Percentiles rank a stretch among this genome's conserved stretches.
Conservation (phyloP, 2,888 invertebrate genomes). For the Amiota minor region DNA sequence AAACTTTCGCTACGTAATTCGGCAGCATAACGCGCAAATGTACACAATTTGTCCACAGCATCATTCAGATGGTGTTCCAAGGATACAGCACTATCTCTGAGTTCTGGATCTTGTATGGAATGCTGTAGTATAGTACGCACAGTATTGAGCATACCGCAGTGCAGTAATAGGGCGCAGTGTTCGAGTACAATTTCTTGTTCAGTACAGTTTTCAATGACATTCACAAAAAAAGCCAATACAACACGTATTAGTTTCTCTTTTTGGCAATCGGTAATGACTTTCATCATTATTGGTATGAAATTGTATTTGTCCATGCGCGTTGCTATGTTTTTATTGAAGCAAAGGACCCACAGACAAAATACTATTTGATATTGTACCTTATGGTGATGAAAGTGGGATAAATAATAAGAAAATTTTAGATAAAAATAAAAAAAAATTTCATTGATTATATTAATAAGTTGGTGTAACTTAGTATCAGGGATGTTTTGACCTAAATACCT, state of each 20-base stretch:
- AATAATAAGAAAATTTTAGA: not conserved
- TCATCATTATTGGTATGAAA: slow-evolving; percentile 96
- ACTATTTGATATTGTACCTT: slow-evolving; percentile 96
- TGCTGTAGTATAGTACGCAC: slow-evolving; percentile 92
- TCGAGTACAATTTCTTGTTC: slow-evolving; percentile 92
- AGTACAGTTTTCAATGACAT: slow-evolving; percentile 94
- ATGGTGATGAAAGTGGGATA: too few species aligned
- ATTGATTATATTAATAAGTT: not conserved
- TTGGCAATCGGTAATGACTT: slow-evolving; percentile 95
- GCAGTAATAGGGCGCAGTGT: slow-evolving; percentile 98
- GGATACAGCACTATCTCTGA: slow-evolving; percentile 93
- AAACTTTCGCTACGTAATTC: slow-evolving; percentile 90
- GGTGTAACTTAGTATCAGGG: not conserved
- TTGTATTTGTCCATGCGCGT: slow-evolving; percentile 97
- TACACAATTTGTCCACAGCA: slow-evolving; percentile 95
- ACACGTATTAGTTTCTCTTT: slow-evolving; percentile 97
- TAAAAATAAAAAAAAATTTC: not conserved
- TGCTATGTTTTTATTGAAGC: slow-evolving; percentile 93
- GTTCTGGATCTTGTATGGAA: slow-evolving; percentile 97
- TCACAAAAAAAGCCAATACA: slow-evolving; percentile 95
- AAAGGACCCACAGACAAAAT: slow-evolving; percentile 98
- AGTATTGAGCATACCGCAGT: slow-evolving; percentile 95
- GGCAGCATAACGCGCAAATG: slow-evolving; percentile 97
- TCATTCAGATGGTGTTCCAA: slow-evolving; percentile 91
- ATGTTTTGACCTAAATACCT: slow-evolving; percentile 75